Evolutionary conservation across 2,888 invertebrate genomes (phyloP).

Genomic region (Acanthococcus lagerstroemiae): DNA sequence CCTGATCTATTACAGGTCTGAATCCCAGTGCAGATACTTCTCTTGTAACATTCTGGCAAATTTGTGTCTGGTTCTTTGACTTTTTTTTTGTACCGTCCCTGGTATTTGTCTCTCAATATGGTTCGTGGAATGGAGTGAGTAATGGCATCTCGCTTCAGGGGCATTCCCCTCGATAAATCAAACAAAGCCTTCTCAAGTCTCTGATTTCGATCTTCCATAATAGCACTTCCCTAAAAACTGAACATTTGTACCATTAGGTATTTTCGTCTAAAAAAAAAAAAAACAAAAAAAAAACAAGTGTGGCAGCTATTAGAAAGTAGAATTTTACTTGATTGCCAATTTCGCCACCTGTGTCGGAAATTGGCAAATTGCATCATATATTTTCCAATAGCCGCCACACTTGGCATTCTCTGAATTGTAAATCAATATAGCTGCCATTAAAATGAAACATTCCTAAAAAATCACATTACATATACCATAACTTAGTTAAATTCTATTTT

Average conservation of each 20-base stretch:
- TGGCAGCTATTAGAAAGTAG: slow-evolving; percentile 1
- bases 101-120: neutral
- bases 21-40: neutral
- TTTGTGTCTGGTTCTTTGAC: neutral
- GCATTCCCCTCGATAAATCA: too few species aligned
- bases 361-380: neutral
- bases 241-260: neutral
- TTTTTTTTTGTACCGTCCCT: neutral
- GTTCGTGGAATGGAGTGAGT: too few species aligned
- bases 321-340: neutral
- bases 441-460: neutral
- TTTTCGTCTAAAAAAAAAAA: neutral
- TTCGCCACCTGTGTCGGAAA: neutral
- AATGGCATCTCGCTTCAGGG: too few species aligned
- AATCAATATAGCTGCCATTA: neutral
- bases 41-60: neutral
- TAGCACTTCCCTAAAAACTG: neutral
- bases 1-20: neutral
- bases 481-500: too few species aligned
- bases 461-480: neutral
- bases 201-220: neutral
- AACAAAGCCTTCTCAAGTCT: too few species aligned
- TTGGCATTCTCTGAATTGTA: neutral
- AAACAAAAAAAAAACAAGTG: too few species aligned
- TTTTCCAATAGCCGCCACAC: too few species aligned